phyloP scores from a whole-genome alignment of 2,113 vertebrate species.

The Lamprotornis superbus region DNA sequence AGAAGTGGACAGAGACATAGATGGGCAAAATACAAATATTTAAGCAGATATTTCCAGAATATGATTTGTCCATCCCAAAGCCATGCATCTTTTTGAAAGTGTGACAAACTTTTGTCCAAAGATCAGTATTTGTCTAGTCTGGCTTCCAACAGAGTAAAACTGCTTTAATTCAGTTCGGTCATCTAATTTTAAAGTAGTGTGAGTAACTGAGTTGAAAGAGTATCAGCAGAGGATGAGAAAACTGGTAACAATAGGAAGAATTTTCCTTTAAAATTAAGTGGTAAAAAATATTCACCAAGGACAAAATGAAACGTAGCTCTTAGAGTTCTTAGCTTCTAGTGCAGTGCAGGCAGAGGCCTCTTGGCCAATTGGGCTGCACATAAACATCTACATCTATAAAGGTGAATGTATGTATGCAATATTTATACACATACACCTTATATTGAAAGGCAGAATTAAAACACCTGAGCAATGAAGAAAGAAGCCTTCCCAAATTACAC shows the following conservation, averaged over 20 bases:
- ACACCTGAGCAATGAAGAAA: background rate
- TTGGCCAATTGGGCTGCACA: background rate
- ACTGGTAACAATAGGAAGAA: background rate
- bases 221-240: background rate
- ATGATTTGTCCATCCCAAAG: background rate
- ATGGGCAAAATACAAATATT: background rate
- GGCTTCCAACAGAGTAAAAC: background rate
- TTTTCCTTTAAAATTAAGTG: background rate
- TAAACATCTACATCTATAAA: background rate
- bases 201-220: background rate
- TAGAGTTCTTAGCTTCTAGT: background rate
- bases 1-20: background rate
- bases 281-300: background rate
- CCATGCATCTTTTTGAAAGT: fast-evolving
- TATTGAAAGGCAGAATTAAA: background rate
- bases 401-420: background rate
- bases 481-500: background rate
- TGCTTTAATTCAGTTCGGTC: background rate
- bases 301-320: background rate
- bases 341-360: background rate
- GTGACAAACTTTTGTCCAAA: background rate
- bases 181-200: background rate
- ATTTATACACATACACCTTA: background rate
- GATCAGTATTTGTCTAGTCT: background rate
- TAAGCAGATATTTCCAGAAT: background rate